A percentile compares a stretch with the other conserved stretches of the same genome.
These are phyloP conservation scores for Amiota minor DNA, from an alignment of 2,888 invertebrate species.

Conservation along the genomic window DNA sequence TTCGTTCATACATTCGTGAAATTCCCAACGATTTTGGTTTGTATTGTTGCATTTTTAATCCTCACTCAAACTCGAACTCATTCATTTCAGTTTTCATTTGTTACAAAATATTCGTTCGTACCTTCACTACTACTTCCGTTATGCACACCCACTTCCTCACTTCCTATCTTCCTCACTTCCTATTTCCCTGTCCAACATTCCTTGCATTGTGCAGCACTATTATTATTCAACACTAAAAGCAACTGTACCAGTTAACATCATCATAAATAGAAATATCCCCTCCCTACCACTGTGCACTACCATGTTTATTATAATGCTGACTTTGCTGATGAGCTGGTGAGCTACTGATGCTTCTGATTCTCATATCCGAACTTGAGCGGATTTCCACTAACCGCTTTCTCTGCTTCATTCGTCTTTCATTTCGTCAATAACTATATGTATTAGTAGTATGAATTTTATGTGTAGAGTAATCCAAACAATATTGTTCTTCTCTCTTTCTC, in stretches of 20 bases:
- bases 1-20: slow-evolving; percentile 18
- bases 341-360: slow-evolving; percentile 6
- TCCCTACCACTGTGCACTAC: background rate
- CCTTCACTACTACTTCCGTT: slow-evolving; percentile 3
- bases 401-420: background rate
- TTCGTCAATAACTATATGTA: background rate
- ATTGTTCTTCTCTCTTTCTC: background rate
- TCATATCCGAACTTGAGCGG: slow-evolving; percentile 6
- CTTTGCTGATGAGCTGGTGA: background rate
- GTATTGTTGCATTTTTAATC: background rate
- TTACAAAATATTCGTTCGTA: background rate
- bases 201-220: background rate
- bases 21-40: slow-evolving; percentile 19
- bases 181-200: background rate
- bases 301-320: background rate
- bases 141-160: background rate
- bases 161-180: background rate
- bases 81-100: slow-evolving; percentile 15
- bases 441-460: background rate
- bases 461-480: background rate
- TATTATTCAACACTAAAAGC: no score
- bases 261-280: background rate
- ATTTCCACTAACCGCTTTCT: slow-evolving; percentile 1
- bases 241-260: no score
- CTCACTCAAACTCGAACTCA: background rate